Evolutionary conservation across 2,888 invertebrate species (phyloP).

Genomic region (Rhingia rostrata): DNA sequence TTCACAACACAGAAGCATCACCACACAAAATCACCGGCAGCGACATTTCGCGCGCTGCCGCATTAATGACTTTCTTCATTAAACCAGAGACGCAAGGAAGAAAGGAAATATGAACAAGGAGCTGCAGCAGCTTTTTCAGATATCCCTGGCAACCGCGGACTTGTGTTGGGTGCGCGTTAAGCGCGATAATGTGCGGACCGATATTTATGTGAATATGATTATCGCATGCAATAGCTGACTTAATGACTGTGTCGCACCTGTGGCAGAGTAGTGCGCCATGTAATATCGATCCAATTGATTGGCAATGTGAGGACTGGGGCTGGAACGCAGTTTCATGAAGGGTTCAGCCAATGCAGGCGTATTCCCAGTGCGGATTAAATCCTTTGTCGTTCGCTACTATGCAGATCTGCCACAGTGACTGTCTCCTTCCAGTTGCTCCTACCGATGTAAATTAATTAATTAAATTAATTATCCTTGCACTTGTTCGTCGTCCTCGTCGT

Average conservation of each 20-base stretch:
- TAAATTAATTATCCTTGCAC: constrained; percentile 71
- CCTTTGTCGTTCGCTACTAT: constrained; percentile 33
- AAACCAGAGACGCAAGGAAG: constrained; percentile 22
- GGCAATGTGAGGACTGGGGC: constrained; percentile 22
- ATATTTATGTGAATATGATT: constrained; percentile 72
- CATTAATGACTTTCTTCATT: constrained; percentile 74
- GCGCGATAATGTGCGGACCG: constrained; percentile 53
- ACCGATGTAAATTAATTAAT: constrained; percentile 73
- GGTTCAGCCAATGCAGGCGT: constrained; percentile 28
- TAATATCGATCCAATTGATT: constrained; percentile 61
- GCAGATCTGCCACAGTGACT: neutral
- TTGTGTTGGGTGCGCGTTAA: constrained; percentile 9
- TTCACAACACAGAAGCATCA: constrained; percentile 43
- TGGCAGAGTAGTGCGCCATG: constrained; percentile 43
- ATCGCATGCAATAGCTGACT: constrained; percentile 69
- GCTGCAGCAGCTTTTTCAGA: neutral
- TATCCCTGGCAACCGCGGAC: constrained; percentile 25
- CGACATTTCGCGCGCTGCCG: constrained; percentile 71
- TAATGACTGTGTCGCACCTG: constrained; percentile 70
- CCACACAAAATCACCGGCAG: constrained; percentile 62
- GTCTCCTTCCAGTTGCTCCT: constrained; percentile 30
- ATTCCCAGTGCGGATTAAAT: constrained; percentile 65
- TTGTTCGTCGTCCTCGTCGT: constrained; percentile 55
- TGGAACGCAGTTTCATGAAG: constrained; percentile 32
- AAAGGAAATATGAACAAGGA: constrained; percentile 62